A percentile compares a stretch with the other conserved stretches of the same genome.
phyloP scores from a whole-genome alignment of 1,140 invertebrate species.

The Vanessa atalanta region DNA sequence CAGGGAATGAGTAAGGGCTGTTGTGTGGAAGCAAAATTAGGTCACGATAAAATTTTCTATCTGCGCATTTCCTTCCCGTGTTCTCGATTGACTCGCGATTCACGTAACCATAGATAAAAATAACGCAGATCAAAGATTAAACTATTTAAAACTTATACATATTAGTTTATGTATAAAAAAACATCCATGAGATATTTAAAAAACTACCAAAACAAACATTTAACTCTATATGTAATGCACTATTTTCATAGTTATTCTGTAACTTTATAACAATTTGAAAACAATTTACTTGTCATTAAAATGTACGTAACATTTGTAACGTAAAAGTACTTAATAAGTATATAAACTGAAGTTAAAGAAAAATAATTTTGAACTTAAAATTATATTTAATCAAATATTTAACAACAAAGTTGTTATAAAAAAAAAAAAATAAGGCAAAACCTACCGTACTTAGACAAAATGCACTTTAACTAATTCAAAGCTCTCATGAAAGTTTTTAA shows the following conservation, averaged over 20 bases:
- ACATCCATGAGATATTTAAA: too few relatives aligned
- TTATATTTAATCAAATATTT: background rate
- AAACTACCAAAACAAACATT: too few relatives aligned
- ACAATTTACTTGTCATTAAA: background rate
- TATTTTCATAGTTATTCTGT: too few relatives aligned
- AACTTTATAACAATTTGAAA: background rate
- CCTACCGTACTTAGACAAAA: constrained; percentile 8
- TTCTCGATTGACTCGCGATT: constrained; percentile 19
- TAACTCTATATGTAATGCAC: background rate
- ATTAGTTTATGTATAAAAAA: too few relatives aligned
- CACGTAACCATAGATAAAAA: background rate
- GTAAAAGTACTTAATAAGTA: too few relatives aligned
- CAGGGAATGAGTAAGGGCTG: constrained; percentile 29
- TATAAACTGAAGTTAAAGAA: too few relatives aligned
- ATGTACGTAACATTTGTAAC: too few relatives aligned
- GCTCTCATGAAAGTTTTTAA: constrained; percentile 20
- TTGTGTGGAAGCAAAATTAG: constrained; percentile 42
- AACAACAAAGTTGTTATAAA: background rate
- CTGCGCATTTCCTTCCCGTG: constrained; percentile 29
- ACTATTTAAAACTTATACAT: too few relatives aligned
- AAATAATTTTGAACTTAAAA: background rate
- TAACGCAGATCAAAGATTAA: background rate
- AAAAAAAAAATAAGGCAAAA: background rate
- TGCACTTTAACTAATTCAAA: constrained; percentile 16
- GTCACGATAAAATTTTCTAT: constrained; percentile 36